Percentiles rank a stretch among this genome's conserved stretches.
These are phyloP conservation scores for Aurelia aurita complex sp. Pacific DNA, from an alignment of 30 jellyfish, hydroid and myxozoan genomes.

Conservation along the genomic window DNA sequence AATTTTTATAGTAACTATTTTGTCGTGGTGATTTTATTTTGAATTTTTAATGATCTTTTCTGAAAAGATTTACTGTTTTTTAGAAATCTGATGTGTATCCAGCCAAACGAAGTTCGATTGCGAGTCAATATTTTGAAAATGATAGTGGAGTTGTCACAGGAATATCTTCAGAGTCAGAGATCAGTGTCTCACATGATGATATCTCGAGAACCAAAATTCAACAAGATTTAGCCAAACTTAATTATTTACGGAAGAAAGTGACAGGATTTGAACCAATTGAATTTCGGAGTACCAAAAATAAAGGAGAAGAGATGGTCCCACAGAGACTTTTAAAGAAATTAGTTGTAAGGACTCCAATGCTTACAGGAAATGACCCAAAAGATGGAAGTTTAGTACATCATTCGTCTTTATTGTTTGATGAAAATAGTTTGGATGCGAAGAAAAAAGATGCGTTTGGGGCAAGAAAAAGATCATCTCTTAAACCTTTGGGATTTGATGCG, in stretches of 20 bases:
- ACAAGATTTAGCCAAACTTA: neutral
- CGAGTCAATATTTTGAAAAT: neutral
- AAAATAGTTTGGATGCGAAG: neutral
- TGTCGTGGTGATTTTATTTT: too few relatives aligned
- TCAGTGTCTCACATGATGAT: too few relatives aligned
- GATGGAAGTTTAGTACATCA: neutral
- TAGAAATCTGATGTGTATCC: too few relatives aligned
- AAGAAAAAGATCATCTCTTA: neutral
- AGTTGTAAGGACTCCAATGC: neutral
- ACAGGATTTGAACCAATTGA: neutral
- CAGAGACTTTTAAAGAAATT: neutral
- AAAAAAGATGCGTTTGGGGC: neutral
- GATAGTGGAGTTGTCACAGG: conserved; percentile 1
- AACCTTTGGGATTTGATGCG: neutral
- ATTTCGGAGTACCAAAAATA: neutral
- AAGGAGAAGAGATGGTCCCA: neutral
- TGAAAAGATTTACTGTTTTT: too few relatives aligned
- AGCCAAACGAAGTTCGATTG: too few relatives aligned
- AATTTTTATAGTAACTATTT: too few relatives aligned
- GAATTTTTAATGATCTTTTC: too few relatives aligned
- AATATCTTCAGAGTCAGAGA: neutral
- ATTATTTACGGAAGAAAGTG: neutral
- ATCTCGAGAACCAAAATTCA: too few relatives aligned
- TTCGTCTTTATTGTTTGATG: neutral
- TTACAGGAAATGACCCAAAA: neutral